Base-by-base conservation (phyloP, 2,797 vertebrate species). In the Gymnoscopelus braueri region DNA sequence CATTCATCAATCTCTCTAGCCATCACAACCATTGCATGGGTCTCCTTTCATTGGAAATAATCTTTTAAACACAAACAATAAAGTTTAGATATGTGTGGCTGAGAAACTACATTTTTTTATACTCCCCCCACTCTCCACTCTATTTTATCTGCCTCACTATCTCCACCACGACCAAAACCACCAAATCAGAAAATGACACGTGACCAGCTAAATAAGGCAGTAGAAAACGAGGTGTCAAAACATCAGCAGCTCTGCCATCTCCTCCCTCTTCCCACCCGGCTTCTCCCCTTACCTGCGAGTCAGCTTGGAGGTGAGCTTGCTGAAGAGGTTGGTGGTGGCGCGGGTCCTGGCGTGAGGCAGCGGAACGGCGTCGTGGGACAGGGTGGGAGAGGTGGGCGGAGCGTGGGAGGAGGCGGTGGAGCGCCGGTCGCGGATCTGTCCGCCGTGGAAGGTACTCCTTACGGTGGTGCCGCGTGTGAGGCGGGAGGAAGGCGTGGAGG, bases 261-360 rank as follows among this genome's bases (percentile, higher is more conserved):
- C 48, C 29, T 1, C 23, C 23, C 52, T n/a, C 48, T 10, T 19
- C 23, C 5, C 19, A 2, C 60, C 5, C 35, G 5, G 24, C 58
- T 54, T 79, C 78, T 91, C 86, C 82, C 57, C 91, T 91, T 92
- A 98, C 97, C 96, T 95, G 92, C 97, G 95, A 14, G 95, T 97
- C 90, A 98, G 82, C 91, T 97, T 98, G 88, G 96, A 98, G 88
- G 97, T 97, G 90, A 98, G 83, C 71, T 98, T 98, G 91, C 95
- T 97, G 71, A 98, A 95, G 85, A 98, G 94, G 93, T 96, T 97
- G 87, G 95, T 93, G 0, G 96, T 95, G 84, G 95, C 93, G 8
- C 96, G 92, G 53, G 92, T 94, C 71, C 96, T 90, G 66, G 94
- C 91, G 0, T 95, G 88, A 5, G 94, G 84, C 15, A 95, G 88